Evolutionary conservation across 1,140 invertebrate genomes (phyloP).

Genomic region (Chrysopa pallens): DNA sequence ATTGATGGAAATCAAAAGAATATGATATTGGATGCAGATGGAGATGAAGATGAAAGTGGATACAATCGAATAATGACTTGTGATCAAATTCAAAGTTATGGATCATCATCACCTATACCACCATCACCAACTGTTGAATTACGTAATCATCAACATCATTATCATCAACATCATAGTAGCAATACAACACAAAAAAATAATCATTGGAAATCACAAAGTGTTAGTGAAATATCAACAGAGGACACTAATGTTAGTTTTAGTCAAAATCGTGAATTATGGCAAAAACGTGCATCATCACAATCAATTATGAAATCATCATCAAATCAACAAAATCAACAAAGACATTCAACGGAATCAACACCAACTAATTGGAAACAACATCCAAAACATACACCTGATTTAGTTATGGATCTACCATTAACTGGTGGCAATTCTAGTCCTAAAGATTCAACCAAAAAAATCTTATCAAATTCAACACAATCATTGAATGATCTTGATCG

Average conservation of each 20-base stretch:
- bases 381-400: conserved; percentile 60
- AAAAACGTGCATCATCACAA: conserved; percentile 35
- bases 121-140: too few relatives aligned
- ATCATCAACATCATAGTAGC: too few relatives aligned
- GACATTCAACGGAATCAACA: conserved; percentile 24
- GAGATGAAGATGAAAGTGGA: too few relatives aligned
- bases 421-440: conserved; percentile 19
- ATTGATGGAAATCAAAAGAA: too few relatives aligned
- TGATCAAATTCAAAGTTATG: too few relatives aligned
- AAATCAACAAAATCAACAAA: conserved; percentile 19
- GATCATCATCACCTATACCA: too few relatives aligned
- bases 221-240: conserved; percentile 3
- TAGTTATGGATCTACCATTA: conserved; percentile 73
- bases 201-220: conserved; percentile 3
- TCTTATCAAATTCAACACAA: too few relatives aligned
- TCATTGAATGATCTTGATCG: too few relatives aligned
- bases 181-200: conserved; percentile 1
- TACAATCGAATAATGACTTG: too few relatives aligned
- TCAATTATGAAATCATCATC: conserved; percentile 17
- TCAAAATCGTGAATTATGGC: conserved; percentile 40
- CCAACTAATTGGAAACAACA: conserved; percentile 24
- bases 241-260: conserved; percentile 17
- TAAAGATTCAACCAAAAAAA: conserved; percentile 26
- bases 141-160: too few relatives aligned
- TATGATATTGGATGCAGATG: too few relatives aligned